Evolutionary conservation across 2,113 vertebrate species (phyloP), one percentile per base, ranked within the genome.

Genomic region (Irena cyanogastra): DNA sequence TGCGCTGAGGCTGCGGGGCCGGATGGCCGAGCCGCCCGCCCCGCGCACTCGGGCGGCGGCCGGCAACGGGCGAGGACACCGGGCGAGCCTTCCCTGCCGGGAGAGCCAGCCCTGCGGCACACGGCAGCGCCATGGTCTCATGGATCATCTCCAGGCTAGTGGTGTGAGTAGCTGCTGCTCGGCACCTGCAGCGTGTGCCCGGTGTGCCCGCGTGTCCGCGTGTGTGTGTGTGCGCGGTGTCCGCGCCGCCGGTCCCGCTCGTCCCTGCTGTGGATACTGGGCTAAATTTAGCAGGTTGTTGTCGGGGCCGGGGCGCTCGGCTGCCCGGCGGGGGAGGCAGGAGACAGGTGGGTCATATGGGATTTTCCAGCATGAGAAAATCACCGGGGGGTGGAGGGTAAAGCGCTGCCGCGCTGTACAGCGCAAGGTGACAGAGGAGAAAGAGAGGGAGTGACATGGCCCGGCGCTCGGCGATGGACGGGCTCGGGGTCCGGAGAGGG

Each of bases 61-160:
- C 82, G 95, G 91, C 80, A 77, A 66, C 65, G 93, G 87, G 94
- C 87, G 59, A 90, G 81, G 35, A 77, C 78, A 50, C 59, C 89
- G 79, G 94, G 92, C 49, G 71, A 68, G 89, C 66, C 80, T 52
- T 90, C 86, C 80, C 49, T 56, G 57, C 49, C 37, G 83, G 78
- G 77, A 90, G 92, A 91, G 88, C 42, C 74, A 31, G 83, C 66
- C 72, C 35, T 59, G 92, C 89, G 71, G 76, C 89, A 57, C 75
- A 39, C 69, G 78, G 83, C 96, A 98, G 98, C 98, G 98, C 98
- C 98, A 99, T 99, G 99, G 99, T 99, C 97, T 99, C 99, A 96
- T 99, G 99, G 99, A 99, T 99, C 98, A 99, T 99, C 98, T 99
- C 99, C 98, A 98, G 99, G 97, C 98, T 99, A 94, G 99, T 99